These are phyloP conservation scores for Eutolmus rufibarbis DNA, from an alignment of 2,888 invertebrate genomes.

Conservation along the genomic window DNA sequence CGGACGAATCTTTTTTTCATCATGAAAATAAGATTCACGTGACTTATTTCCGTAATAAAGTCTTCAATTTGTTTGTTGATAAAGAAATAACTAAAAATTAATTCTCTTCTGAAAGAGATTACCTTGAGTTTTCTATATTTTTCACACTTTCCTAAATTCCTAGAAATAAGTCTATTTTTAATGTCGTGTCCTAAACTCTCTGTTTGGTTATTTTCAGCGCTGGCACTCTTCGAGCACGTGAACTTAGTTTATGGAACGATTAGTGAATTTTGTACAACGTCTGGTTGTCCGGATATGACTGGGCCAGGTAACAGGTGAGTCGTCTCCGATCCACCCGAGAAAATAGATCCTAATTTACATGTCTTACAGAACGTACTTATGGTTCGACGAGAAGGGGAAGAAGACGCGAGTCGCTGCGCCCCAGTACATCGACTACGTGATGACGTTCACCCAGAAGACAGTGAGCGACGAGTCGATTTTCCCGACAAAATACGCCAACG, in stretches of 20 bases:
- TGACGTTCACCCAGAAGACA: slow-evolving; percentile 97
- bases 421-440: slow-evolving; percentile 98
- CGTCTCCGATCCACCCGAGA: neutral
- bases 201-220: slow-evolving; percentile 68
- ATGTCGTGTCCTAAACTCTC: neutral
- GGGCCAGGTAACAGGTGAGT: slow-evolving; percentile 90
- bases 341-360: neutral
- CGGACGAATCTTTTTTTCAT: too few species aligned
- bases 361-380: slow-evolving; percentile 85
- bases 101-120: neutral
- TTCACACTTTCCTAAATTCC: neutral
- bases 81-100: too few species aligned
- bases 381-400: slow-evolving; percentile 99
- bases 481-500: slow-evolving; percentile 97
- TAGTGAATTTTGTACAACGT: slow-evolving; percentile 97
- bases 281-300: slow-evolving; percentile 95
- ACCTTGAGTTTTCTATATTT: neutral
- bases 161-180: neutral
- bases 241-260: slow-evolving; percentile 98
- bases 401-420: slow-evolving; percentile 96
- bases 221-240: slow-evolving; percentile 98
- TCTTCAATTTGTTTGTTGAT: neutral
- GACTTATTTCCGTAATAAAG: neutral
- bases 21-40: too few species aligned
- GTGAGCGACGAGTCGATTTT: slow-evolving; percentile 96